Evolutionary conservation across 1,140 invertebrate genomes (phyloP), one percentile per base, ranked within the genome.

Genomic region (Bicyclus anynana): DNA sequence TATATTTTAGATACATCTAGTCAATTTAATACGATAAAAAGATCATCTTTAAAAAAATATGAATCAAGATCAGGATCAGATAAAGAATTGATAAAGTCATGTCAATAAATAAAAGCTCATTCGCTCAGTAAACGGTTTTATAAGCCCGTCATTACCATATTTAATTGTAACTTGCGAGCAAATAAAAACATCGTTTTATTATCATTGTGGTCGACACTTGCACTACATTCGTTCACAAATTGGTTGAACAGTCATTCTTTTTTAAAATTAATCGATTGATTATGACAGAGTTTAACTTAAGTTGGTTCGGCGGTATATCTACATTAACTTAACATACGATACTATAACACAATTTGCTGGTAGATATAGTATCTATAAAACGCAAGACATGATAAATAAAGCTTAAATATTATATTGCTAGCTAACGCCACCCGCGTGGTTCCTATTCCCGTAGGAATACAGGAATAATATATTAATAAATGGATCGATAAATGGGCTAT

Each of bases 181-280:
- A 47, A 76, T 82, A 77, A 82, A 77, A 46, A 60, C 55, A 33
- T 60, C 48, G 61, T 63, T 77, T 79, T 79, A 83, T 74, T 72
- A 70, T 74, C 68, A 77, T 77, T 69, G 59, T 66, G 61, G 67
- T 53, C 54, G 72, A 83, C 72, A 75, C 65, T 62, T 70, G 35
- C 16, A 47, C 38, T 57, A 57, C 23, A 65, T 53, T 53, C 26
- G 26, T 38, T 35, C 46, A 50, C 26, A 42, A 42, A 54, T 60
- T 60, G 35, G 42, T 60, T 60, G 29, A 26, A 38, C n/a, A 54
- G 54, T 58, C 47, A 59, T 37, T 59, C 26, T 21, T 54, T 2
- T 23, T 23, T 23, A 12, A 33, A 33, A 12, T 33, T 12, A 12
- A 33, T 10, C 29, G 5, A 33, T 23, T 23, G 2, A 4, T 23